phyloP scores from a whole-genome alignment of 1,140 invertebrate genomes.

The Streblospio benedicti region DNA sequence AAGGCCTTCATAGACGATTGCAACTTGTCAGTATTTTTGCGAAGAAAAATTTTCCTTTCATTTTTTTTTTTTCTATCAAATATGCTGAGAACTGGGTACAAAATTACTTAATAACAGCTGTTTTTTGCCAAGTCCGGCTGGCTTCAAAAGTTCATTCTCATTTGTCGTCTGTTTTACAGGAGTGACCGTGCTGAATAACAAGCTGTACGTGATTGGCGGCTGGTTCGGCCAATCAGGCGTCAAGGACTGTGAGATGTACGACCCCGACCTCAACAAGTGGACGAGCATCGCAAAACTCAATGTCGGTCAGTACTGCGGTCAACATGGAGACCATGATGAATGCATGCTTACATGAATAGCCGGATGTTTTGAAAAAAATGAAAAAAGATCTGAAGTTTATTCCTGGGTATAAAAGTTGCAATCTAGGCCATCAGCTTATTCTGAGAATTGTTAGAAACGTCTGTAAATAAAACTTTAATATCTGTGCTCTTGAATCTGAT shows the following conservation, averaged over 20 bases:
- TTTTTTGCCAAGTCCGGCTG: too few relatives aligned
- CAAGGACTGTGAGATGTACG: constrained; percentile 65
- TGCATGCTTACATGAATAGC: not conserved
- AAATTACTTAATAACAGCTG: too few relatives aligned
- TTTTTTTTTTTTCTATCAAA: too few relatives aligned
- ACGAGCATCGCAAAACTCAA: constrained; percentile 57
- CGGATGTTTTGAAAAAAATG: not conserved
- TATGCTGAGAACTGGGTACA: too few relatives aligned
- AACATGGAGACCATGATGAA: not conserved
- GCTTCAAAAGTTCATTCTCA: not conserved
- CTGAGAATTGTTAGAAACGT: not conserved
- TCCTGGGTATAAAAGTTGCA: not conserved
- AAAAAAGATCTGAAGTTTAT: not conserved
- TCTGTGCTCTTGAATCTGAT: not conserved
- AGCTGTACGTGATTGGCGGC: constrained; percentile 71
- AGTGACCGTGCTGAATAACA: constrained; percentile 60
- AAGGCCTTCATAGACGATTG: too few relatives aligned
- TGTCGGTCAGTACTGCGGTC: constrained; percentile 48
- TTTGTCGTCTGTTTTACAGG: constrained; percentile 52
- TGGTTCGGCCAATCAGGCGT: constrained; percentile 63
- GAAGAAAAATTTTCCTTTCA: too few relatives aligned
- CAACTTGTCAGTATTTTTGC: too few relatives aligned
- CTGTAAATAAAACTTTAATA: not conserved
- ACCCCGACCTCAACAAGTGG: constrained; percentile 58
- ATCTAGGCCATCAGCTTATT: not conserved